Base-by-base conservation (phyloP, 2,888 invertebrate species). In the Xestia sexstrigata region DNA sequence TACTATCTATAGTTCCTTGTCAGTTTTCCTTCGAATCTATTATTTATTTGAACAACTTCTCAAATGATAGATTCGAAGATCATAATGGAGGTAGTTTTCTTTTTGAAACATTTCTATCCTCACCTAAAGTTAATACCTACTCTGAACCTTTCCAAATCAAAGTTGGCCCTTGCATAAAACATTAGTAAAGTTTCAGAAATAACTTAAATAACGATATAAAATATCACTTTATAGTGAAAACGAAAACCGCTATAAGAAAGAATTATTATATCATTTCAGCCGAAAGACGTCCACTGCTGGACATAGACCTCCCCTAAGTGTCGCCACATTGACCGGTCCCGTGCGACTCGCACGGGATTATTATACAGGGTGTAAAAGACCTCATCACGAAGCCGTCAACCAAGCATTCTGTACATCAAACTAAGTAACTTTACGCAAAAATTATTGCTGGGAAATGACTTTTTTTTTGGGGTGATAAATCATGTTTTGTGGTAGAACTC, bases 251-350 rank as follows among this genome's bases (percentile, higher is more conserved):
- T 23, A 63, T 26, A 26, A 52, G 17, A 68, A 60, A 67, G 2
- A 63, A 35, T 30, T 66, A 74, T 68, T 9, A 68, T 82, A 35
- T 2, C n/a, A n/a, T n/a, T n/a, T n/a, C n/a, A n/a, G n/a, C n/a
- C n/a, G n/a, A n/a, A n/a, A n/a, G n/a, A n/a, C n/a, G n/a, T n/a
- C n/a, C n/a, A n/a, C n/a, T n/a, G n/a, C n/a, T n/a, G n/a, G n/a
- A n/a, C n/a, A n/a, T n/a, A n/a, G n/a, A n/a, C n/a, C n/a, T n/a
- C n/a, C n/a, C n/a, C n/a, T n/a, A n/a, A n/a, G n/a, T n/a, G n/a
- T n/a, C n/a, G n/a, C n/a, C n/a, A n/a, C n/a, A n/a, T n/a, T n/a
- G n/a, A n/a, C n/a, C n/a, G n/a, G n/a, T n/a, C n/a, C n/a, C n/a
- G n/a, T n/a, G n/a, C n/a, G n/a, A n/a, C n/a, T n/a, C n/a, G n/a